Evolutionary conservation across 2,113 vertebrate genomes (phyloP), one percentile per base, ranked within the genome.

Genomic region (Sardina pilchardus): DNA sequence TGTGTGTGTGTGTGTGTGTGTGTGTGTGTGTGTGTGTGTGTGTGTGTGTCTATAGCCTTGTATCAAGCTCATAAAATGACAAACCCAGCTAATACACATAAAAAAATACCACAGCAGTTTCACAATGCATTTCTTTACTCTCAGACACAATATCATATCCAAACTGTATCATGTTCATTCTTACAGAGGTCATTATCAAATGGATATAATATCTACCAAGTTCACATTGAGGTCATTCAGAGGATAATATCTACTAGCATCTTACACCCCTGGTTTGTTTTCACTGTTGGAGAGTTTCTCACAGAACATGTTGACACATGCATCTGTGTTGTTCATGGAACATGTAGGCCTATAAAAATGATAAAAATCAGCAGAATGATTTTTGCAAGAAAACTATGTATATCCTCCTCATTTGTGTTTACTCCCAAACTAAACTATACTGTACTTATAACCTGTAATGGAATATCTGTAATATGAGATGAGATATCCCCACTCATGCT

Each of bases 401-500:
- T 45, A 9, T 89, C 82, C 43, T 53, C 86, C 12, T 82, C 56
- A 89, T 85, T 83, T 59, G 56, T 34, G 47, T 75, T 82, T 82
- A 67, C 56, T 86, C 71, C 75, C 82, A 14, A 21, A 84, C 88
- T 86, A 87, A 90, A 84, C 87, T 90, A n/a, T n/a, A n/a, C n/a
- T n/a, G n/a, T n/a, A 5, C 30, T 84, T 85, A 88, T 88, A 87
- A 85, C 39, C 85, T 85, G 87, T 91, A 91, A 92, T 85, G 6
- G 50, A 89, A 93, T 92, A 87, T 85, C 88, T 88, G 88, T 90
- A 93, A 85, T 91, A 86, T 42, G 39, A 81, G 87, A 80, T 90
- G 90, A 91, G 93, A 93, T 92, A 92, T 87, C 90, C 90, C 89
- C 39, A 42, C 86, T 81, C 88, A 82, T 81, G 90, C 90, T 93